Conservation (phyloP, 1,140 invertebrate species). For the Drosophila pectinifera region DNA sequence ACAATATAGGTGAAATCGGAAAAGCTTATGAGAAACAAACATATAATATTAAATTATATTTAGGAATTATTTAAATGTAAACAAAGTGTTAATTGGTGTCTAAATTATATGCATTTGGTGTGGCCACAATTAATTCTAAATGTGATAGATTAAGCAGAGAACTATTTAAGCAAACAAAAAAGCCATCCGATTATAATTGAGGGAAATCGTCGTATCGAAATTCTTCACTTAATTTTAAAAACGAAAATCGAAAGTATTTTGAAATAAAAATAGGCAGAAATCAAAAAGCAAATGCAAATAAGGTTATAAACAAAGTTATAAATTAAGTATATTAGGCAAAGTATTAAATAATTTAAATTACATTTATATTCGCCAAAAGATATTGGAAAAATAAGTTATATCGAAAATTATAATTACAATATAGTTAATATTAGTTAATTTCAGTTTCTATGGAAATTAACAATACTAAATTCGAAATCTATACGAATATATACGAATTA, state of each 20-base stretch:
- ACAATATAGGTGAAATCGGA: slow-evolving; percentile 24
- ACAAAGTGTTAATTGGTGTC: slow-evolving; percentile 12
- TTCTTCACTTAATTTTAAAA: neutral
- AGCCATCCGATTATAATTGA: neutral
- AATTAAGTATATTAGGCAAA: neutral
- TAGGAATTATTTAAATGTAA: neutral
- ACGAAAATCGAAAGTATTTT: neutral
- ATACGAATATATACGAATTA: too few species aligned
- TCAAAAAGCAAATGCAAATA: too few species aligned
- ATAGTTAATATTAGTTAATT: too few species aligned
- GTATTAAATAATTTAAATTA: neutral
- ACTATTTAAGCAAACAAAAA: neutral
- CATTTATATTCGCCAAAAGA: too few species aligned
- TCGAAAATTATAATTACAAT: too few species aligned
- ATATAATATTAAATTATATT: neutral
- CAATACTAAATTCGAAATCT: too few species aligned
- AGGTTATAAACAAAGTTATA: neutral
- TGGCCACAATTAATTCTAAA: slow-evolving; percentile 8
- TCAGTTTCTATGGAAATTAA: too few species aligned
- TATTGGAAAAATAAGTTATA: too few species aligned
- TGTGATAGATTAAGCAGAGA: slow-evolving; percentile 11
- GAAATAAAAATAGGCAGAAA: neutral
- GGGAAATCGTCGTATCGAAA: neutral
- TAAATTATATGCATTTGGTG: slow-evolving; percentile 23
- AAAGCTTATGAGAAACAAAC: neutral